A percentile compares a stretch with the other conserved stretches of the same genome.
phyloP scores from a whole-genome alignment of 1,140 invertebrate genomes.

The Lordiphosa stackelbergi region DNA sequence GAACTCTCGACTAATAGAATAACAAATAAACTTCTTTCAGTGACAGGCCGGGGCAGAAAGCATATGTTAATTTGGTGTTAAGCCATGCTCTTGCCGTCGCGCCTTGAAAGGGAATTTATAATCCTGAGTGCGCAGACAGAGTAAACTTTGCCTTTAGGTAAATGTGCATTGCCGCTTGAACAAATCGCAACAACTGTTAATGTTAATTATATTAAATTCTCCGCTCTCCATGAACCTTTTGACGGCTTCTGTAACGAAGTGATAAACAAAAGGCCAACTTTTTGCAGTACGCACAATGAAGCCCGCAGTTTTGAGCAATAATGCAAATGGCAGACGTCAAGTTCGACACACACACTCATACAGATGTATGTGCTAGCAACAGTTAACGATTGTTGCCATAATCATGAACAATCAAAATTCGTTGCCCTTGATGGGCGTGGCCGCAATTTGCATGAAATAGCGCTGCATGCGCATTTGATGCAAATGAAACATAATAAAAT shows the following conservation, averaged over 20 bases:
- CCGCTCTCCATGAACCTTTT: constrained; percentile 8
- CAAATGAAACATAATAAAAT: constrained; percentile 75
- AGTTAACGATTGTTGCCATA: constrained; percentile 17
- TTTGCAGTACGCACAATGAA: constrained; percentile 10
- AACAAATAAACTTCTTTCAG: constrained; percentile 49
- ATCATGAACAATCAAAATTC: constrained; percentile 5
- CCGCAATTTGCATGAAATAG: constrained; percentile 43
- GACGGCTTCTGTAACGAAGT: constrained; percentile 16
- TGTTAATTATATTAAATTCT: constrained; percentile 63
- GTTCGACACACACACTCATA: constrained; percentile 10
- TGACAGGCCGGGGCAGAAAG: constrained; percentile 45
- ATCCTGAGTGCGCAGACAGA: constrained; percentile 34
- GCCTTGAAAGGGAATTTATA: constrained; percentile 66
- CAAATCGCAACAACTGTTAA: constrained; percentile 58
- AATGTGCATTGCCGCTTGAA: constrained; percentile 62
- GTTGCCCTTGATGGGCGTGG: constrained; percentile 30
- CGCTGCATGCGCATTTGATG: constrained; percentile 47
- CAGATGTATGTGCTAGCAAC: background rate
- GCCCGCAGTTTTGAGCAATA: constrained; percentile 17
- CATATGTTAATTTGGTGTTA: constrained; percentile 66
- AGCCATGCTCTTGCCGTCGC: constrained; percentile 5
- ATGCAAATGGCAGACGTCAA: constrained; percentile 1
- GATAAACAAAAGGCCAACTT: constrained; percentile 18
- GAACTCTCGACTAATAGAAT: constrained; percentile 50
- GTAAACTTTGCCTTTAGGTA: constrained; percentile 51